Base-by-base conservation (phyloP, 2,888 invertebrate genomes). In the Trilocha varians region DNA sequence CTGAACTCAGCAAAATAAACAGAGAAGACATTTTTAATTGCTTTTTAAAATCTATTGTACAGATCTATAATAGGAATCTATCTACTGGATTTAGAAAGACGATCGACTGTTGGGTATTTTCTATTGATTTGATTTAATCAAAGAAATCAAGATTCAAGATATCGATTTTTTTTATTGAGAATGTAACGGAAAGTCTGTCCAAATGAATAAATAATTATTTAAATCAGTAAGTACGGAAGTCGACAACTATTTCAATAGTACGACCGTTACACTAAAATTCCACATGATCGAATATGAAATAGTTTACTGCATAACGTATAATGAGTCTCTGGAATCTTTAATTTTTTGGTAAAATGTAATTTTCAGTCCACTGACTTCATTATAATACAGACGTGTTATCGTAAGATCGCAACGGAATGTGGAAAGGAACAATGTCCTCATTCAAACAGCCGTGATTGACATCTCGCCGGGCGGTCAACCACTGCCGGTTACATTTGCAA, bases 361-460 rank as follows among this genome's bases (percentile, higher is more conserved):
- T 70, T 79, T 71, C 79, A 73, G 69, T 76, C 72, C 70, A 68
- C 52, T 78, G 79, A 59, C 55, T 75, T 68, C 55, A 63, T 72
- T 71, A 74, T 70, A 74, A 69, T 65, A 57, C 70, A 72, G 70
- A 74, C 60, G 58, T 58, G 66, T 70, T 80, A 83, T 83, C 83
- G 73, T 54, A 47, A 69, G 70, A 83, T 83, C 84, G 76, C 52
- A 66, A 67, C 70, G 69, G 69, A 74, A 77, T 74, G 60, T 63
- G 74, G 66, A 71, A 75, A 64, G 67, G 69, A 70, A 76, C 70
- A 76, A 77, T 74, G 67, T 71, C 58, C 66, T 71, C 80, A 83
- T 84, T 84, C 76, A 84, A 84, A 84, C 76, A 70, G 59, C 43
- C 58, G 65, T 80, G 83, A 84, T 84, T 84, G 84, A 84, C 84